These are phyloP conservation scores for Rana temporaria DNA, from an alignment of 2,113 vertebrate species.

Conservation along the genomic window DNA sequence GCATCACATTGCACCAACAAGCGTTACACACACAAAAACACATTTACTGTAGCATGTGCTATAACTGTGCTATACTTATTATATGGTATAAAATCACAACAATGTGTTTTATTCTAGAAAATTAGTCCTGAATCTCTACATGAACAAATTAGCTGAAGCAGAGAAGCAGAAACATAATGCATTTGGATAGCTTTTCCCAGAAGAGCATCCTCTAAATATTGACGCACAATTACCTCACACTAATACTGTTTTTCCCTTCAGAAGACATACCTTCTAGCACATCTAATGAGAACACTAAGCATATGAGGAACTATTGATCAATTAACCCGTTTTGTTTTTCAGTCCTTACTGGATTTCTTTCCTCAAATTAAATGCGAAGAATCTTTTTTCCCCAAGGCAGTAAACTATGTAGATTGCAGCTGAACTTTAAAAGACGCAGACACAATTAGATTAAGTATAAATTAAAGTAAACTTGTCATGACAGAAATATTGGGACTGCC, in stretches of 20 bases:
- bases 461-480: conserved; percentile 41
- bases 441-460: too few species aligned
- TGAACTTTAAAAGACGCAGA: conserved; percentile 57
- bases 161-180: background rate
- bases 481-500: too few species aligned
- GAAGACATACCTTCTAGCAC: background rate
- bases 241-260: background rate
- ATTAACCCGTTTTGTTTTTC: background rate
- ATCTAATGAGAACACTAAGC: background rate
- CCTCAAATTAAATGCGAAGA: too few species aligned
- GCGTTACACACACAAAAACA: too few species aligned
- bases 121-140: background rate
- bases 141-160: conserved; percentile 8
- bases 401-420: conserved; percentile 35
- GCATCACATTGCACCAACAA: too few species aligned
- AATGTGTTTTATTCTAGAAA: too few species aligned
- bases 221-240: conserved; percentile 4
- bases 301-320: background rate
- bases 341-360: too few species aligned
- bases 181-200: background rate
- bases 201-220: background rate
- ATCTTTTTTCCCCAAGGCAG: too few species aligned
- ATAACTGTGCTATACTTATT: too few species aligned
- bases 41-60: too few species aligned
- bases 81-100: too few species aligned